Conservation (phyloP, 2,113 vertebrate species). For the Murina feae region DNA sequence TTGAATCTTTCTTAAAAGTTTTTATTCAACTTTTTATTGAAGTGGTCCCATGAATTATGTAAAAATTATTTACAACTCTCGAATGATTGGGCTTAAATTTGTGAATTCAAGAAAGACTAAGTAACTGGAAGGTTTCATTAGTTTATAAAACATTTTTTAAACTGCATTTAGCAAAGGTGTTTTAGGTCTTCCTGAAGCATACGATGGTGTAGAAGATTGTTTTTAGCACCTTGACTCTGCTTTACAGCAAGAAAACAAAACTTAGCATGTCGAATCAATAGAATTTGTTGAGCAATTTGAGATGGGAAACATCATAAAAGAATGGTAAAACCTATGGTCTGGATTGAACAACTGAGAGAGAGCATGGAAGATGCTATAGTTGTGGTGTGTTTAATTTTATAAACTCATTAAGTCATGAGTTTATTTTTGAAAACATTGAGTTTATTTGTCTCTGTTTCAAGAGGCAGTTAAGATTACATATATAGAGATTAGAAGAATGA, state of each 20-base stretch:
- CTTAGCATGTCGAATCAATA: neutral
- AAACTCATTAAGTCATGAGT: neutral
- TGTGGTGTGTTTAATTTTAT: neutral
- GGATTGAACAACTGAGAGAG: neutral
- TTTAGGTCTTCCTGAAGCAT: neutral
- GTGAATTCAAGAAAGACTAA: neutral
- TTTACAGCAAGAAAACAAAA: neutral
- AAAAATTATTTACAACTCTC: neutral
- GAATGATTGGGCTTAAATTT: neutral
- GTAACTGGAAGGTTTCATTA: neutral
- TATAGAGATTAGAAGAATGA: neutral
- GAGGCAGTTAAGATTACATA: neutral
- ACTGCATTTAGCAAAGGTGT: neutral
- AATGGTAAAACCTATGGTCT: neutral
- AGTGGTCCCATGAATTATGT: neutral
- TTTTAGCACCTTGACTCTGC: neutral
- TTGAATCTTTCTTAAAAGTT: neutral
- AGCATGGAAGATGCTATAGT: neutral
- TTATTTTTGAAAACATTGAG: neutral
- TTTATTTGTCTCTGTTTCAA: neutral
- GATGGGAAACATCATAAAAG: neutral
- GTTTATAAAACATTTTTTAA: neutral
- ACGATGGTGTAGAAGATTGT: neutral
- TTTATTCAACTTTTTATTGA: neutral
- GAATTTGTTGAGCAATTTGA: neutral